A percentile compares a stretch with the other conserved stretches of the same genome.
Evolutionary conservation across 2,888 invertebrate species (phyloP).

Genomic region (Phragmatobia fuliginosa): DNA sequence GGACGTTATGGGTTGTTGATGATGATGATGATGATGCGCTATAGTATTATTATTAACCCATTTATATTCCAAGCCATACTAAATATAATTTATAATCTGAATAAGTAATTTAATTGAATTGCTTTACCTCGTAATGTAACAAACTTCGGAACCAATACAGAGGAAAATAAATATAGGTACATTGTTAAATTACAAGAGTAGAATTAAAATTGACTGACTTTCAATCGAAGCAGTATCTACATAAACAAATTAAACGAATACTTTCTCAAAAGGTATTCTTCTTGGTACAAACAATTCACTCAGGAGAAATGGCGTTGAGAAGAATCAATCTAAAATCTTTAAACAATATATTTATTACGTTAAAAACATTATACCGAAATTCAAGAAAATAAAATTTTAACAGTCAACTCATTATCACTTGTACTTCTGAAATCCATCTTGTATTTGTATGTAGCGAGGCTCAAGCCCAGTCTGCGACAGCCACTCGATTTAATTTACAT

Average conservation of each 20-base stretch:
- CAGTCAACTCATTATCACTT: no score
- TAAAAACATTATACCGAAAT: background rate
- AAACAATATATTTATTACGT: background rate
- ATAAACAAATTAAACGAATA: background rate
- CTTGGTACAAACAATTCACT: no score
- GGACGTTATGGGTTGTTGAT: no score
- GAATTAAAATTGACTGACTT: background rate
- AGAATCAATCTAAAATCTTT: background rate
- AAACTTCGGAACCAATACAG: background rate
- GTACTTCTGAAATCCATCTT: constrained; percentile 32
- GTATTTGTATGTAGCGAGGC: constrained; percentile 46
- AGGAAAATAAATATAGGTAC: no score
- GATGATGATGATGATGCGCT: no score
- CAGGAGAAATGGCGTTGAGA: background rate
- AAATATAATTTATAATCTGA: background rate
- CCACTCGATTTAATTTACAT: constrained; percentile 85
- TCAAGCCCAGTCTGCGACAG: constrained; percentile 57
- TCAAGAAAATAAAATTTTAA: background rate
- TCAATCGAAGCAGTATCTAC: background rate
- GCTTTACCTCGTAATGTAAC: background rate
- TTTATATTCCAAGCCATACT: background rate
- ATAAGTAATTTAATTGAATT: background rate
- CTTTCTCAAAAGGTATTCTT: background rate
- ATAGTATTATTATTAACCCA: background rate
- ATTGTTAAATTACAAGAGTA: no score